Evolutionary conservation across 30 jellyfish, hydroid and myxozoan genomes (phyloP).

Genomic region (Cassiopea andromeda): DNA sequence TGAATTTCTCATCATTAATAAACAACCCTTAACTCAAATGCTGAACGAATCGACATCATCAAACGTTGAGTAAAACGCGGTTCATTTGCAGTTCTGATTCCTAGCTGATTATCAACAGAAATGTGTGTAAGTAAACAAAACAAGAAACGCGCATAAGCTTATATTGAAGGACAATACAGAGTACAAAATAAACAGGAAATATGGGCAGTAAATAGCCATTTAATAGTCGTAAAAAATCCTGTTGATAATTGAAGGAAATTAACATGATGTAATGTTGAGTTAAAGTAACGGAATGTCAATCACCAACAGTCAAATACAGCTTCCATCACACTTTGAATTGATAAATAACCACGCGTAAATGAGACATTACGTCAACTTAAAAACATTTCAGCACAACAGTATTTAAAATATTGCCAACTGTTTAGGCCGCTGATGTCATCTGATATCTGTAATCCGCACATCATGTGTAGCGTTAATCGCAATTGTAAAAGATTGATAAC

Average conservation of each 20-base stretch:
- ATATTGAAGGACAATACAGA: too few relatives aligned
- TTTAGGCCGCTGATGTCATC: conserved; percentile 3
- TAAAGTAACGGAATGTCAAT: conserved; percentile 11
- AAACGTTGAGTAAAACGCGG: too few relatives aligned
- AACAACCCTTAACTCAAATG: too few relatives aligned
- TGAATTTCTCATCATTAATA: too few relatives aligned
- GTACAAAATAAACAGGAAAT: too few relatives aligned
- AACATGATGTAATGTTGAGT: not conserved
- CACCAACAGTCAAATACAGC: not conserved
- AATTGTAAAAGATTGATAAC: not conserved
- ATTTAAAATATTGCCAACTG: not conserved
- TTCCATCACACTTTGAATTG: not conserved
- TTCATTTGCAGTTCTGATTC: too few relatives aligned
- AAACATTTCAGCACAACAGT: not conserved
- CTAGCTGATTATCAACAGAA: too few relatives aligned
- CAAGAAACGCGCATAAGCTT: too few relatives aligned
- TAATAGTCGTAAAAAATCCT: too few relatives aligned
- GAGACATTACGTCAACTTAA: conserved; percentile 8
- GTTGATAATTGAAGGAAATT: not conserved
- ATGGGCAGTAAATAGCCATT: too few relatives aligned
- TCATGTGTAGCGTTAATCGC: not conserved
- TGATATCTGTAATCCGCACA: not conserved
- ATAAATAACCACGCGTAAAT: not conserved
- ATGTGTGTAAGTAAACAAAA: too few relatives aligned
- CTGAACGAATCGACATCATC: too few relatives aligned